Evolutionary conservation across 2,888 invertebrate genomes (phyloP).

Genomic region (Agapetus fuscipes): DNA sequence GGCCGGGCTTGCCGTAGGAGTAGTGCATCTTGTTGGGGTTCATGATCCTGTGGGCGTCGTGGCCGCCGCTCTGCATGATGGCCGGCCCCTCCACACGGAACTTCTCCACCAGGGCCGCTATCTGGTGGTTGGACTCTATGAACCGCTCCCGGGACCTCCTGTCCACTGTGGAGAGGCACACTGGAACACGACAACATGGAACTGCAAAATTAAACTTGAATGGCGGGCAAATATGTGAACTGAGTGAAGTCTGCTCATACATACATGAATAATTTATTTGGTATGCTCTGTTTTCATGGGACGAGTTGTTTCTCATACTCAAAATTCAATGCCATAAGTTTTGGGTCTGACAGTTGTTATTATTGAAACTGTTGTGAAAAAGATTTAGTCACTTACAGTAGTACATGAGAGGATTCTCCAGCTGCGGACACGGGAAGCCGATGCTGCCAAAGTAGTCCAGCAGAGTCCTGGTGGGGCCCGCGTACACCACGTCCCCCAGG

Average conservation of each 20-base stretch:
- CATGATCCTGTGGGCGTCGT: constrained; percentile 48
- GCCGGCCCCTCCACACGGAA: constrained; percentile 79
- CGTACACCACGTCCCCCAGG: constrained; percentile 84
- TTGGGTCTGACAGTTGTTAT: not conserved
- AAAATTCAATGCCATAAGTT: not conserved
- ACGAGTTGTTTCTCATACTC: too few species aligned
- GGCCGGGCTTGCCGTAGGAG: constrained; percentile 64
- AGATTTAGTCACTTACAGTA: constrained; percentile 67
- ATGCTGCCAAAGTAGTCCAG: constrained; percentile 91
- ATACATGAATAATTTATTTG: not conserved
- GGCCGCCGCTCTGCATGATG: constrained; percentile 54
- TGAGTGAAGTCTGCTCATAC: constrained; percentile 1
- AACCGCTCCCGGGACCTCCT: constrained; percentile 77
- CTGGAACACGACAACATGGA: too few species aligned
- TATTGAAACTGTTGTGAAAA: constrained; percentile 2
- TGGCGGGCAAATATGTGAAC: not conserved
- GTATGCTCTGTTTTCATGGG: not conserved
- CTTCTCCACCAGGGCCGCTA: constrained; percentile 82
- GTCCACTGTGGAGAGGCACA: constrained; percentile 54
- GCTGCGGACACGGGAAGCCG: constrained; percentile 92
- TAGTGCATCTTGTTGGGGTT: constrained; percentile 63
- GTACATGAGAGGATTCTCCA: constrained; percentile 97
- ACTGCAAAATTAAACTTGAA: not conserved
- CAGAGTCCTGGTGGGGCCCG: constrained; percentile 85
- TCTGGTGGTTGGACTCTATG: constrained; percentile 87